Conservation (phyloP, 1,140 invertebrate species). For the Bombus soroeensis region DNA sequence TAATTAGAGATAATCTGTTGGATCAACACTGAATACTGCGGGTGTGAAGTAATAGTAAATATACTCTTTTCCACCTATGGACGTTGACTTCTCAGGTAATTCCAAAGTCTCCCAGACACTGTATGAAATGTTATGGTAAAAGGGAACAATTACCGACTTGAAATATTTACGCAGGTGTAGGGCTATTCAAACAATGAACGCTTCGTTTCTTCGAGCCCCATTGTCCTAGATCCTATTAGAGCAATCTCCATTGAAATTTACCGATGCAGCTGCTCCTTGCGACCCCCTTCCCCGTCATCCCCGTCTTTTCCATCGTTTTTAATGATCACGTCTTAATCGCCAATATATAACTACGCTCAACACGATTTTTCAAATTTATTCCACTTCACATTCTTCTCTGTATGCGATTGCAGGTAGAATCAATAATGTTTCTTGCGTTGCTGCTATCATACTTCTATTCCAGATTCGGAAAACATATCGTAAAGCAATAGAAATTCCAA, state of each 20-base stretch:
- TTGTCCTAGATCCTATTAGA: slow-evolving; percentile 23
- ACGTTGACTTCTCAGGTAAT: no score
- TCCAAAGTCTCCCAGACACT: neutral
- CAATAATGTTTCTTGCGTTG: no score
- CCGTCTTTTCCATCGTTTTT: neutral
- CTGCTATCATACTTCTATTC: no score
- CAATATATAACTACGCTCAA: neutral
- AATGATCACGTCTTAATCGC: neutral
- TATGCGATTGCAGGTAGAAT: no score
- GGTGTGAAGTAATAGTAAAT: neutral
- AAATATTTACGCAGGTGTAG: slow-evolving; percentile 24
- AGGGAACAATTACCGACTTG: neutral
- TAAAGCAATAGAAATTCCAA: no score
- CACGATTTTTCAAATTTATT: neutral
- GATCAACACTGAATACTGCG: no score
- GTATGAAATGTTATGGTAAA: neutral
- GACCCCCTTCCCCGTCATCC: no score
- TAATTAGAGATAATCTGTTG: neutral
- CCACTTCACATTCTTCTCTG: neutral
- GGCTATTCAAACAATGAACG: neutral
- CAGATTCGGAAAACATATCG: no score
- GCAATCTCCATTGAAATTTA: slow-evolving; percentile 11
- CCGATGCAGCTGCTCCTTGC: slow-evolving; percentile 5
- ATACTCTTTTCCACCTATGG: neutral
- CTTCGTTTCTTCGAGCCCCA: slow-evolving; percentile 14